Evolutionary conservation across 2,888 invertebrate species (phyloP).

Genomic region (Andricus curvator): DNA sequence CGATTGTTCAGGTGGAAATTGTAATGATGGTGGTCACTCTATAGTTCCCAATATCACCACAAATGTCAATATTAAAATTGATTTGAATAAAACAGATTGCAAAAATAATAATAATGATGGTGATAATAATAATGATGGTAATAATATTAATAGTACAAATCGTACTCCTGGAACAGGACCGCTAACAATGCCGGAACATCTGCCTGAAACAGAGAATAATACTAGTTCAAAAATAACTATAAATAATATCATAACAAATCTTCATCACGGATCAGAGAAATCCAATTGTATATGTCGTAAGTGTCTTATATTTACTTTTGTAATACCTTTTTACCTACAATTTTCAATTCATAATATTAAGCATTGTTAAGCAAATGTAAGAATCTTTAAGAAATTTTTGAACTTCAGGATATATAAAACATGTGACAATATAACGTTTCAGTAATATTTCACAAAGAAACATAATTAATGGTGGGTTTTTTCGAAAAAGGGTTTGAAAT

Average conservation of each 20-base stretch:
- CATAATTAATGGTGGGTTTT: background rate
- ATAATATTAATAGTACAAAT: background rate
- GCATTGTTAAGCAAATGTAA: too few species aligned
- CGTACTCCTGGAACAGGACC: background rate
- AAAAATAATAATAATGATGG: too few species aligned
- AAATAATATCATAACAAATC: conserved; percentile 58
- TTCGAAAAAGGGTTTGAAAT: background rate
- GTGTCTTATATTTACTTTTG: too few species aligned
- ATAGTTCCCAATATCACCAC: conserved; percentile 65
- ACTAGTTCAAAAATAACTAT: conserved; percentile 55
- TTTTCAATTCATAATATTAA: too few species aligned
- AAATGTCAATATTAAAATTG: conserved; percentile 62
- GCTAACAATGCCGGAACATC: too few species aligned
- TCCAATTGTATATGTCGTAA: conserved; percentile 30
- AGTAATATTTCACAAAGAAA: too few species aligned
- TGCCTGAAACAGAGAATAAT: conserved; percentile 38
- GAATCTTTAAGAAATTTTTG: too few species aligned
- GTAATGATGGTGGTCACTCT: conserved; percentile 44
- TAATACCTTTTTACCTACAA: too few species aligned
- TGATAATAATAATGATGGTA: too few species aligned
- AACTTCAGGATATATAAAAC: too few species aligned
- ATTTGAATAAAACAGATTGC: background rate
- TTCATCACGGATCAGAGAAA: conserved; percentile 2
- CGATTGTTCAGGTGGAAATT: conserved; percentile 59
- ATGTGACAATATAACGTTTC: too few species aligned